These are phyloP conservation scores for Hemitrygon akajei DNA, from an alignment of 2,797 vertebrate species.

Conservation along the genomic window DNA sequence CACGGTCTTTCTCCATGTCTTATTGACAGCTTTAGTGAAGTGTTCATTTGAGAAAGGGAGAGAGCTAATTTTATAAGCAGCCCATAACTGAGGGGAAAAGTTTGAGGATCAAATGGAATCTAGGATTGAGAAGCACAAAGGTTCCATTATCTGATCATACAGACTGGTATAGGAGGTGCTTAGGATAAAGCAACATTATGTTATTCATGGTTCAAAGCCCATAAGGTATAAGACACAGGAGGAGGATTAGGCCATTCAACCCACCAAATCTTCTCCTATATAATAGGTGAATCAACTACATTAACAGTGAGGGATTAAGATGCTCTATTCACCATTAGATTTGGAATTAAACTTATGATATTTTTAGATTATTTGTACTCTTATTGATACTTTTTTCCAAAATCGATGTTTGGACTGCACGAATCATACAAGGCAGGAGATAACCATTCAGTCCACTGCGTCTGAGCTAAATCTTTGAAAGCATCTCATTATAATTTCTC, in stretches of 20 bases:
- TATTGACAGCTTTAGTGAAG: background rate
- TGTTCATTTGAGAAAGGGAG: background rate
- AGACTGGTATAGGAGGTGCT: background rate
- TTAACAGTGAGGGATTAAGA: background rate
- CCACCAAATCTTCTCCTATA: too few species aligned
- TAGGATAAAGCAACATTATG: background rate
- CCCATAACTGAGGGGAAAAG: background rate
- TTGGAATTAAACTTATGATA: background rate
- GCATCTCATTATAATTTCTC: background rate
- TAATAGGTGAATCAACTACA: background rate
- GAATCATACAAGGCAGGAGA: background rate
- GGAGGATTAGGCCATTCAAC: too few species aligned
- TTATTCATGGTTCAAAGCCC: background rate
- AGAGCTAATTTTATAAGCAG: background rate
- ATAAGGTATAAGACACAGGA: too few species aligned
- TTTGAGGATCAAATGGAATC: background rate
- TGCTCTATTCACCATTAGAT: background rate
- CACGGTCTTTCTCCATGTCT: background rate
- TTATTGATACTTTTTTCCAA: background rate
- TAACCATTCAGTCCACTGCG: background rate
- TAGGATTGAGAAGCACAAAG: background rate
- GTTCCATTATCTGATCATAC: background rate
- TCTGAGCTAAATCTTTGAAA: background rate
- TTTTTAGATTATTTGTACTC: background rate
- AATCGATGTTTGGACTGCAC: too few species aligned